A percentile compares a stretch with the other conserved stretches of the same genome.
Conservation (phyloP, 1,140 invertebrate species). For the Atta cephalotes region DNA sequence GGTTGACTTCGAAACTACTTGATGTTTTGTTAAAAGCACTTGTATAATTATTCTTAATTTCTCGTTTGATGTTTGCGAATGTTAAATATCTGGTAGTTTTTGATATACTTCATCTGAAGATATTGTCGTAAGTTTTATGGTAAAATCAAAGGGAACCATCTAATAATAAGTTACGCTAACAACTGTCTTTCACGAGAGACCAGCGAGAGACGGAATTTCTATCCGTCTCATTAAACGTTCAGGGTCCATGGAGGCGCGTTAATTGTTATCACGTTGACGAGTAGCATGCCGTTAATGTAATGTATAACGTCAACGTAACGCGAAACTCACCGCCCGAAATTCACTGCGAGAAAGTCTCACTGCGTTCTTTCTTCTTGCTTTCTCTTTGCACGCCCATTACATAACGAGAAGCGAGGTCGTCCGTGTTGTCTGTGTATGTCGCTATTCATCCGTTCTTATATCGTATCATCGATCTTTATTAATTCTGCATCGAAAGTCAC, state of each 20-base stretch:
- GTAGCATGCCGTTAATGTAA: constrained; percentile 65
- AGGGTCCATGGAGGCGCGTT: constrained; percentile 63
- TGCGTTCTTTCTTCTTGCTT: constrained; percentile 84
- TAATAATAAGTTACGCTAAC: not conserved
- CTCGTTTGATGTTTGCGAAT: not conserved
- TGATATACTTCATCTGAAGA: too few relatives aligned
- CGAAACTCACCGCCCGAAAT: constrained; percentile 77
- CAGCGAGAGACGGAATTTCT: constrained; percentile 60
- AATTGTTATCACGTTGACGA: constrained; percentile 68
- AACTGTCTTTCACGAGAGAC: constrained; percentile 6
- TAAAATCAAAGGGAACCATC: not conserved
- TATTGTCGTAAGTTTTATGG: not conserved
- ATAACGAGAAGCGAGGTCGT: constrained; percentile 79
- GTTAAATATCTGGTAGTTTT: not conserved
- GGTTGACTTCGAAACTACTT: not conserved
- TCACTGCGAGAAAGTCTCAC: constrained; percentile 81
- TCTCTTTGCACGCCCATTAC: constrained; percentile 83
- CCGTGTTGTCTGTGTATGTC: constrained; percentile 50
- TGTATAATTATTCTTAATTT: not conserved
- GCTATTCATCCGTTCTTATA: constrained; percentile 27
- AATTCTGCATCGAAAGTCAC: not conserved
- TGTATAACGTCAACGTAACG: constrained; percentile 77
- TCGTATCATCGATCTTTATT: constrained; percentile 51
- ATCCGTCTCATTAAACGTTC: constrained; percentile 61
- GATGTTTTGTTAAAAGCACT: not conserved